Evolutionary conservation across 2,797 vertebrate species (phyloP), one percentile per base, ranked within the genome.

Genomic region (Karalla daura): DNA sequence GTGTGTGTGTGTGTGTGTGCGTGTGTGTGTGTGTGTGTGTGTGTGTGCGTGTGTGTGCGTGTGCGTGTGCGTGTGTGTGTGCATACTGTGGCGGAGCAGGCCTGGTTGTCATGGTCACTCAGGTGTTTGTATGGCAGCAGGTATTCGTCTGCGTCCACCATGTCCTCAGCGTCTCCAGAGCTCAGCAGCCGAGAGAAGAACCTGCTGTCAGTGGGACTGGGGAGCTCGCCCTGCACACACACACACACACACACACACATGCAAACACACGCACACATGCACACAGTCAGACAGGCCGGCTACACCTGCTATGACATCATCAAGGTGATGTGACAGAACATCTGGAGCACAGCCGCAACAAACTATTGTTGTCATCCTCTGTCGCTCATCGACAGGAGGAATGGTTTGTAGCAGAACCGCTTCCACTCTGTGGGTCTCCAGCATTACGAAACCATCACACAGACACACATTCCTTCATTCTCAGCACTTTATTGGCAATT

Each of bases 111-210:
- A 13, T 92, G 92, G 88, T 92, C 93, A 76, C 28, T 10, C 35
- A 93, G 90, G 52, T 90, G 94, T 63, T 94, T 95, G 69, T 94
- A 92, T 0, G 96, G 96, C 23, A 95, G 90, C 0, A 98, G 93
- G 77, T 98, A 99, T 64, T 99, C 95, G 0, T 99, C 97, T 0
- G 94, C 95, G 0, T 98, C 96, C 0, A 96, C 91, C 2, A 95
- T 87, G 0, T 95, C 95, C 4, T 95, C 95, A 83, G 94, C 92
- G 73, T 95, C 95, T 5, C 96, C 96, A 2, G 94, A 92, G n/a
- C 95, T 95, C 89, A 98, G 92, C 70, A 98, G 87, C 10, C 93
- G 94, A 1, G 94, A 93, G 71, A 93, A 97, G 25, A 98, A 95
- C 52, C 94, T 94, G 27, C 93, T 91, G 77, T 98, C 96, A 0